Evolutionary conservation across 2,888 invertebrate genomes (phyloP).

Genomic region (Rutpela maculata): DNA sequence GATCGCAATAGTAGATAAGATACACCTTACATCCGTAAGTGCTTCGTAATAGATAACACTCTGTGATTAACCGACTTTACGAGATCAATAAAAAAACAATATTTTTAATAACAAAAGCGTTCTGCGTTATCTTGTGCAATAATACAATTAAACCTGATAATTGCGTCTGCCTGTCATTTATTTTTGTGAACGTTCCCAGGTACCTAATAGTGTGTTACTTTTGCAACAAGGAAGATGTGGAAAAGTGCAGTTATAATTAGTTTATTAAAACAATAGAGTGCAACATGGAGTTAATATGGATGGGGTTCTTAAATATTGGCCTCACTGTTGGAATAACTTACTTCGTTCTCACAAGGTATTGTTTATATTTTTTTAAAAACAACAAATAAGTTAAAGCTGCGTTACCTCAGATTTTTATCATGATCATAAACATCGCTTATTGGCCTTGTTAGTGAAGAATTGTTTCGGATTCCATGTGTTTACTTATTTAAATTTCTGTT

Average conservation of each 20-base stretch:
- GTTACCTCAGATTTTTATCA: no score
- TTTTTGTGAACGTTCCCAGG: not conserved
- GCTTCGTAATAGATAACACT: no score
- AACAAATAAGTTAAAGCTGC: no score
- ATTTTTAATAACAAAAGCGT: not conserved
- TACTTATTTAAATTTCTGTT: no score
- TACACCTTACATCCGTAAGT: no score
- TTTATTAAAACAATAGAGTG: conserved; percentile 44
- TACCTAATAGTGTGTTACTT: not conserved
- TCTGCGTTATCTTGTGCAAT: not conserved
- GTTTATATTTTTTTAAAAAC: not conserved
- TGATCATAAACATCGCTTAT: no score
- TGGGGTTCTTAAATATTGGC: conserved; percentile 79
- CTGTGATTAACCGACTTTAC: not conserved
- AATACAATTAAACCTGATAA: not conserved
- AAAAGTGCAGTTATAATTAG: not conserved
- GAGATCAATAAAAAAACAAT: not conserved
- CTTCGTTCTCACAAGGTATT: conserved; percentile 78
- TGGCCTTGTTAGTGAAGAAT: no score
- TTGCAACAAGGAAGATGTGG: not conserved
- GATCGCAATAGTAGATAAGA: no score
- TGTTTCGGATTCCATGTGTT: no score
- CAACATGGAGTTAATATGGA: conserved; percentile 79
- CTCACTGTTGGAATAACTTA: conserved; percentile 80
- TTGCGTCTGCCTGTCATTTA: not conserved